A percentile compares a stretch with the other conserved stretches of the same genome.
Conservation (phyloP, 2,113 vertebrate species). For the Grammatotria lemairii region DNA sequence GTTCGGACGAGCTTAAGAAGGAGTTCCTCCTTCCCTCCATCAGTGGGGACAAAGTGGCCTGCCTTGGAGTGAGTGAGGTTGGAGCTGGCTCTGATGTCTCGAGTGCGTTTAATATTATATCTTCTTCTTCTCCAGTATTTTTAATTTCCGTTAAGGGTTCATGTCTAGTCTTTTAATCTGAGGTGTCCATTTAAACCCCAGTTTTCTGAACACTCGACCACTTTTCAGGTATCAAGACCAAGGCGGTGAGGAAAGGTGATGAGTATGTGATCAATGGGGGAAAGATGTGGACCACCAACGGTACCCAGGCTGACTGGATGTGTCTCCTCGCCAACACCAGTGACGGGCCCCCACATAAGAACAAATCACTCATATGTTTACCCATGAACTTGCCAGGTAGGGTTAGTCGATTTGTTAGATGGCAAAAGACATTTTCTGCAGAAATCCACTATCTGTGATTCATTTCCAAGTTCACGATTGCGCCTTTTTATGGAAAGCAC, state of each 20-base stretch:
- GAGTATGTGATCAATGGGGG: slow-evolving; percentile 78
- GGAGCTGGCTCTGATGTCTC: slow-evolving; percentile 82
- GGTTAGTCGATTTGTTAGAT: background rate
- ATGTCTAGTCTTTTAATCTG: background rate
- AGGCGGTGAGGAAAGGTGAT: slow-evolving; percentile 71
- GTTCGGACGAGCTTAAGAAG: slow-evolving; percentile 74
- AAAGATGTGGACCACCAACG: slow-evolving; percentile 79
- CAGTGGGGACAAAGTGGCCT: slow-evolving; percentile 77
- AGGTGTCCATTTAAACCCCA: background rate
- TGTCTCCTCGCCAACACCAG: slow-evolving; percentile 78
- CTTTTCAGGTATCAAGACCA: slow-evolving; percentile 74
- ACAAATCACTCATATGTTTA: slow-evolving; percentile 81
- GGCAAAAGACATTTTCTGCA: background rate
- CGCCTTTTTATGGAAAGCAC: background rate
- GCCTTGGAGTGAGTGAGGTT: slow-evolving; percentile 78
- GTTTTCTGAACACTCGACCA: background rate
- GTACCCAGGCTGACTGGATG: slow-evolving; percentile 80
- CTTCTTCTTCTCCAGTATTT: background rate
- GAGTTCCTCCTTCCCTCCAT: slow-evolving; percentile 77
- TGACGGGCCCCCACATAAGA: slow-evolving; percentile 69
- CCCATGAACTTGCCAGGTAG: slow-evolving; percentile 79
- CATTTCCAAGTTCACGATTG: background rate
- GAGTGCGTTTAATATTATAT: slow-evolving; percentile 63
- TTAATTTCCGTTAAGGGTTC: background rate
- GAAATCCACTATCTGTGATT: background rate